Conservation (phyloP, 2,113 vertebrate genomes). For the Sclerurus mexicanus region DNA sequence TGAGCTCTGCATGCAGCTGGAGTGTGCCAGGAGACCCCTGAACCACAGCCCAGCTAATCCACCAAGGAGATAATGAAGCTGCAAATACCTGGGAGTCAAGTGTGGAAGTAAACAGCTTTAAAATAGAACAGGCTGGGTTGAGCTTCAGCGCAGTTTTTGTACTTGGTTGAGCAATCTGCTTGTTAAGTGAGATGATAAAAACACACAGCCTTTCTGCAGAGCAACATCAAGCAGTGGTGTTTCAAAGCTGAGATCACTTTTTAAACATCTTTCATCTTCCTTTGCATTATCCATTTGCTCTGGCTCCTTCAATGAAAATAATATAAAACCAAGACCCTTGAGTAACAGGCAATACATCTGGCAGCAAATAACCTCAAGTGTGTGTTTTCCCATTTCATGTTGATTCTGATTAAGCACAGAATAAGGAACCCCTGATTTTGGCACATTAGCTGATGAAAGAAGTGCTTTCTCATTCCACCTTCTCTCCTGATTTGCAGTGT, state of each 20-base stretch:
- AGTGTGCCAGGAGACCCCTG: background rate
- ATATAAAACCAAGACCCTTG: background rate
- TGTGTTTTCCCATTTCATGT: background rate
- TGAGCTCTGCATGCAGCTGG: background rate
- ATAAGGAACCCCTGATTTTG: background rate
- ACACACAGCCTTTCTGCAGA: background rate
- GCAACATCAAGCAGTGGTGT: background rate
- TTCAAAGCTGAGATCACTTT: background rate
- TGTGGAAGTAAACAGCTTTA: slow-evolving; percentile 12
- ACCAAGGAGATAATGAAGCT: background rate
- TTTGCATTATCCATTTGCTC: background rate
- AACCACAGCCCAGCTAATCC: background rate
- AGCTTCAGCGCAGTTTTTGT: background rate
- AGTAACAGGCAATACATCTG: background rate
- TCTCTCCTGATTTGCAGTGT: background rate
- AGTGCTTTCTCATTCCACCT: background rate
- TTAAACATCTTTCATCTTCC: background rate
- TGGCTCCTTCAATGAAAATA: background rate
- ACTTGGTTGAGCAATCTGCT: background rate
- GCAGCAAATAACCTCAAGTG: background rate
- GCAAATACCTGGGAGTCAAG: background rate
- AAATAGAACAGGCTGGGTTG: background rate
- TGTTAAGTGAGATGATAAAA: background rate
- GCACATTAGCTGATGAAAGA: background rate
- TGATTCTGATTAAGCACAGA: background rate